Evolutionary conservation across 2,888 invertebrate genomes (phyloP).

Genomic region (Eupithecia tripunctaria): DNA sequence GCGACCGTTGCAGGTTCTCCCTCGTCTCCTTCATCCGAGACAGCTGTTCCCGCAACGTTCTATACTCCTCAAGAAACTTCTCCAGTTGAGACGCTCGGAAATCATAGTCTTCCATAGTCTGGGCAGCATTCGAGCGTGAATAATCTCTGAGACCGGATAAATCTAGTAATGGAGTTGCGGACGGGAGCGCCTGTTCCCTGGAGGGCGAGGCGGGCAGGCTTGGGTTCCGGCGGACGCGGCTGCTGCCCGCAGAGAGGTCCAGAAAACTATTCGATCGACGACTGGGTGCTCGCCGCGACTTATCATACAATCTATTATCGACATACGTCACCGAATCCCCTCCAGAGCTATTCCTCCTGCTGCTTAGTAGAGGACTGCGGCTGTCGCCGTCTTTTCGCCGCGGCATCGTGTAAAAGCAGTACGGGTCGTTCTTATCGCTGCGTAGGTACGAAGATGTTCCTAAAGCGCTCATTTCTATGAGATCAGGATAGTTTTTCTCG

Average conservation of each 20-base stretch:
- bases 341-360: constrained; percentile 89
- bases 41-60: constrained; percentile 90
- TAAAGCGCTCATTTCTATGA: constrained; percentile 81
- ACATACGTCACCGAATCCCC: constrained; percentile 85
- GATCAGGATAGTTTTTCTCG: constrained; percentile 84
- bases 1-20: constrained; percentile 85
- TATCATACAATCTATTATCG: constrained; percentile 68
- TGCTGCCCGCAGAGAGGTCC: constrained; percentile 85
- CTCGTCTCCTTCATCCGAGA: constrained; percentile 92
- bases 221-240: constrained; percentile 77
- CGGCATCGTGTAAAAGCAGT: constrained; percentile 88
- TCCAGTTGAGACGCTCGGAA: constrained; percentile 92
- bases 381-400: constrained; percentile 86
- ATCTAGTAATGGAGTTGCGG: constrained; percentile 86
- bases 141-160: constrained; percentile 83
- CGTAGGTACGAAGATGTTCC: constrained; percentile 72
- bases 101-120: constrained; percentile 86
- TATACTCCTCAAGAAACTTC: constrained; percentile 91
- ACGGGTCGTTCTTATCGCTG: constrained; percentile 75
- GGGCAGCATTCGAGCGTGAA: constrained; percentile 71
- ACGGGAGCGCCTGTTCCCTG: constrained; percentile 76
- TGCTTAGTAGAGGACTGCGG: constrained; percentile 89
- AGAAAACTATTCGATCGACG: constrained; percentile 88
- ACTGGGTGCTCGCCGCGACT: constrained; percentile 66
- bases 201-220: constrained; percentile 88